A percentile compares a stretch with the other conserved stretches of the same genome.
These are phyloP conservation scores for Schizopygopsis malacanthus DNA, from an alignment of 2,797 vertebrate genomes.

Conservation along the genomic window DNA sequence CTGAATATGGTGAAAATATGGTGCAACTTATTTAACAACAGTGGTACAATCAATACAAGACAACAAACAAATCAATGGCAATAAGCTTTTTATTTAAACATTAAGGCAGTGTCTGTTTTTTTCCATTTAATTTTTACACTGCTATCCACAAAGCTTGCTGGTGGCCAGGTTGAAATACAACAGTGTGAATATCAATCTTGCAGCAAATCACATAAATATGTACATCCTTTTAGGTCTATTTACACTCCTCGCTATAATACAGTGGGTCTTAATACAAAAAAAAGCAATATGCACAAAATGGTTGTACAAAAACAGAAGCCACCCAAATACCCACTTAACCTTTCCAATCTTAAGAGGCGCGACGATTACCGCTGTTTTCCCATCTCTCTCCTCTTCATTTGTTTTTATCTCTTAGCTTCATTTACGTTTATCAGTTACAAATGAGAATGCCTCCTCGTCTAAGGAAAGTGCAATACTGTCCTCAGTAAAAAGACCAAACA, in stretches of 20 bases:
- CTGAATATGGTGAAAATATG: no score
- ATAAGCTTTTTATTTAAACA: slow-evolving; percentile 88
- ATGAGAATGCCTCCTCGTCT: neutral
- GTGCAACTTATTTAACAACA: neutral
- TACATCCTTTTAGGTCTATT: slow-evolving; percentile 85
- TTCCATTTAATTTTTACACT: slow-evolving; percentile 77
- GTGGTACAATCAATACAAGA: neutral
- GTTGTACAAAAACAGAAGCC: slow-evolving; percentile 69
- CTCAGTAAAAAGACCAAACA: slow-evolving; percentile 33
- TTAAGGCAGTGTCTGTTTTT: slow-evolving; percentile 80
- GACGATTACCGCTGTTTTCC: neutral
- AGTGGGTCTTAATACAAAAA: slow-evolving; percentile 75
- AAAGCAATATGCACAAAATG: slow-evolving; percentile 78
- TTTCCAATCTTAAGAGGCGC: neutral
- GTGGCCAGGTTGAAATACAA: slow-evolving; percentile 84
- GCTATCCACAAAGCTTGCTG: slow-evolving; percentile 83
- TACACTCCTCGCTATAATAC: slow-evolving; percentile 84
- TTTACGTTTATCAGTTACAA: slow-evolving; percentile 7
- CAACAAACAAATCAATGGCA: slow-evolving; percentile 74
- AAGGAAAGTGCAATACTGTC: slow-evolving; percentile 46
- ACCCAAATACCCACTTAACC: slow-evolving; percentile 21
- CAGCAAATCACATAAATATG: slow-evolving; percentile 88
- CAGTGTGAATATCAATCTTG: slow-evolving; percentile 83
- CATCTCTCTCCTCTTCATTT: neutral
- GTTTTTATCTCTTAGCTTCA: slow-evolving; percentile 10